These are phyloP conservation scores for Plebejus anna DNA, from an alignment of 2,888 invertebrate species.

Conservation along the genomic window DNA sequence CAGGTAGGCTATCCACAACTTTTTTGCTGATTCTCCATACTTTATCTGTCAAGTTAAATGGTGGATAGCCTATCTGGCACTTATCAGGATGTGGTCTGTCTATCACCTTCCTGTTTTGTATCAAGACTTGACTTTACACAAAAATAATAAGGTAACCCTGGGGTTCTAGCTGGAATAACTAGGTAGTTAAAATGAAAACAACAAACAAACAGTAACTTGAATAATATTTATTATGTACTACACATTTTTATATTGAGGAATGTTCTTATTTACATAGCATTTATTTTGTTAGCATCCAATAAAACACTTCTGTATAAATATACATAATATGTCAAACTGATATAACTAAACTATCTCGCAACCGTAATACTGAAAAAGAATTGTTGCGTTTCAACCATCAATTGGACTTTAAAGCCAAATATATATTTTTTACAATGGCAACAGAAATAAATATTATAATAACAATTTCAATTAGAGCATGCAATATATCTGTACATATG, in stretches of 20 bases:
- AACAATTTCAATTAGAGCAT: slow-evolving; percentile 32
- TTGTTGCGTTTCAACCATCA: slow-evolving; percentile 48
- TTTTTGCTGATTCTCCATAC: too few species aligned
- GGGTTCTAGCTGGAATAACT: too few species aligned
- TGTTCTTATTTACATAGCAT: slow-evolving; percentile 80
- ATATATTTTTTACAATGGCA: slow-evolving; percentile 39
- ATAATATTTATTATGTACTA: slow-evolving; percentile 81
- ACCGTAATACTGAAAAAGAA: slow-evolving; percentile 64
- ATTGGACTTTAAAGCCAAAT: slow-evolving; percentile 40
- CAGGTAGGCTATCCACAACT: too few species aligned
- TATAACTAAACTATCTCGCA: slow-evolving; percentile 51
- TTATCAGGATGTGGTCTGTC: too few species aligned
- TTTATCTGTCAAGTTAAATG: too few species aligned
- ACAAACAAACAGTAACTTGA: slow-evolving; percentile 73
- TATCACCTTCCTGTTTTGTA: too few species aligned
- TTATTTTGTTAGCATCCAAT: slow-evolving; percentile 56
- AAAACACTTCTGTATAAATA: slow-evolving; percentile 47
- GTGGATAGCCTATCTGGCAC: too few species aligned
- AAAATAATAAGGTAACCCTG: too few species aligned
- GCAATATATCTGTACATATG: slow-evolving; percentile 31
- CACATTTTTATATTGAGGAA: slow-evolving; percentile 78
- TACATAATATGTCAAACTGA: slow-evolving; percentile 46
- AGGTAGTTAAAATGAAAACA: slow-evolving; percentile 52
- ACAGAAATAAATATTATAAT: slow-evolving; percentile 40
- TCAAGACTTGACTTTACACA: too few species aligned